Evolutionary conservation across 2,113 vertebrate species (phyloP).

Genomic region (human): DNA sequence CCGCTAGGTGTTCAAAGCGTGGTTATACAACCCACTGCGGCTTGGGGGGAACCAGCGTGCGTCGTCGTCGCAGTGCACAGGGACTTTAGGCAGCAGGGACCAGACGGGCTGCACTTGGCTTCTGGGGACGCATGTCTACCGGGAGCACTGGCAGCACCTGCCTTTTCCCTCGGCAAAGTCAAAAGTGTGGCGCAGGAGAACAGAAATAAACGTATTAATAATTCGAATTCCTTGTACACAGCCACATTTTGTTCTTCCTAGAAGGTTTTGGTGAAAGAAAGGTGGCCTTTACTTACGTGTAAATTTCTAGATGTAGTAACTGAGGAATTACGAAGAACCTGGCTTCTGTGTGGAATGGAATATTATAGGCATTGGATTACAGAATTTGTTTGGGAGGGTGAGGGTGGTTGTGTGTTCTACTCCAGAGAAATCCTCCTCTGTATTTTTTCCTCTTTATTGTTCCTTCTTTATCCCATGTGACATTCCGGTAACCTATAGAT

Average conservation of each 20-base stretch:
- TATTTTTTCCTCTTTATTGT: background rate
- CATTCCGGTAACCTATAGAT: background rate
- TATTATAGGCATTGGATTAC: background rate
- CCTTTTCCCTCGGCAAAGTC: background rate
- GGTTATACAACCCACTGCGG: slow-evolving; percentile 66
- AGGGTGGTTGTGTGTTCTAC: background rate
- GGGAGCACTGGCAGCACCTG: background rate
- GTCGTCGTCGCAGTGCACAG: slow-evolving; percentile 3
- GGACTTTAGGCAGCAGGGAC: background rate
- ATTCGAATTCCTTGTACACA: background rate
- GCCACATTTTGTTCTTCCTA: background rate
- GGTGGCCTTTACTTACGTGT: background rate
- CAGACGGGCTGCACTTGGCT: slow-evolving; percentile 16
- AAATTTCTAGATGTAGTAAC: background rate
- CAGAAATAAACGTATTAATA: background rate
- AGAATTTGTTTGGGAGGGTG: background rate
- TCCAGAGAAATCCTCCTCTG: background rate
- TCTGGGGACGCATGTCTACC: background rate
- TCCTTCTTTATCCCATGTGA: background rate
- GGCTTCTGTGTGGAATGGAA: background rate
- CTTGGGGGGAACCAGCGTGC: background rate
- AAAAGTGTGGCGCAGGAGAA: background rate
- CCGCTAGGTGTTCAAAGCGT: background rate
- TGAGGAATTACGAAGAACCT: background rate
- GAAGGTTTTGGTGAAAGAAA: background rate